Percentiles rank a stretch among this genome's conserved stretches.
Evolutionary conservation across 2,888 invertebrate genomes (phyloP).

Genomic region (Pammene fasciana): DNA sequence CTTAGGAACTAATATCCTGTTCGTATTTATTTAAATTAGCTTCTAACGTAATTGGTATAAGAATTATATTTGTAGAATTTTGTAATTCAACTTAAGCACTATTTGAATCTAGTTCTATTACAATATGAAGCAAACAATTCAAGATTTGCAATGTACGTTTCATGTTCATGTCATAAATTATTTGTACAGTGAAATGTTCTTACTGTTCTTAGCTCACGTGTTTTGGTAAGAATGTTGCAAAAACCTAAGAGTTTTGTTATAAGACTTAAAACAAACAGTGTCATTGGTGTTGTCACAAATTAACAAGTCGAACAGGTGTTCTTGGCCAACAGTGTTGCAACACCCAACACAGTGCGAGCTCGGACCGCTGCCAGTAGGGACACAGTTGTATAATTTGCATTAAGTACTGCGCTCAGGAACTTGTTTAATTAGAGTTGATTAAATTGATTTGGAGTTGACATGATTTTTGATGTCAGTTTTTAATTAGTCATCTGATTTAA

Average conservation of each 20-base stretch:
- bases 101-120: background rate
- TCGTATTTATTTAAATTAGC: conserved; percentile 19
- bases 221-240: background rate
- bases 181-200: background rate
- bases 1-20: conserved; percentile 28
- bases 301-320: conserved; percentile 43
- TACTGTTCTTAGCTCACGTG: background rate
- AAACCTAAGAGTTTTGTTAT: conserved; percentile 16
- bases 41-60: conserved; percentile 20
- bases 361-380: conserved; percentile 53
- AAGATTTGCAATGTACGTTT: no score
- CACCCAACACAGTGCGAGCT: conserved; percentile 49
- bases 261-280: conserved; percentile 30
- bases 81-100: background rate
- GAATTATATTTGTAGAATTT: conserved; percentile 8
- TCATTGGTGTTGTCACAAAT: conserved; percentile 37
- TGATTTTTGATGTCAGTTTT: background rate
- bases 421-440: conserved; percentile 31
- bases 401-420: conserved; percentile 3
- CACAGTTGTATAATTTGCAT: conserved; percentile 54
- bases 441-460: background rate
- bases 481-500: background rate
- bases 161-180: no score
- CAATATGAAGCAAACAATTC: background rate
- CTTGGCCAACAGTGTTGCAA: conserved; percentile 51